These are phyloP conservation scores for Leptoteleia sp. DNA, from an alignment of 1,140 invertebrate species.

Conservation along the genomic window DNA sequence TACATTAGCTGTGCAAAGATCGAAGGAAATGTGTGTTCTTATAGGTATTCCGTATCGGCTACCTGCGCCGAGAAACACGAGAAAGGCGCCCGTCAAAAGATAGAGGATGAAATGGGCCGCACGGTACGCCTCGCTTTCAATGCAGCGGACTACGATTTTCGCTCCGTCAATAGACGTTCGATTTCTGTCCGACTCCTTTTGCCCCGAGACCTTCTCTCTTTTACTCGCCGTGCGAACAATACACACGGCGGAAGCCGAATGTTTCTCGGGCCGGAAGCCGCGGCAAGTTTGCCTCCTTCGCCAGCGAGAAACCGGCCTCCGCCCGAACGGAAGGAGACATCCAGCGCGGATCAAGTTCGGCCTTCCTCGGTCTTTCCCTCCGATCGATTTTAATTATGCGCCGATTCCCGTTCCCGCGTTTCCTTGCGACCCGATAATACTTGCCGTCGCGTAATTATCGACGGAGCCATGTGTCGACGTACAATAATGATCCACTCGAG, in stretches of 20 bases:
- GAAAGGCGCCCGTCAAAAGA: slow-evolving; percentile 47
- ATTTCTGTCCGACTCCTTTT: slow-evolving; percentile 65
- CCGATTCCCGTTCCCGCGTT: too few species aligned
- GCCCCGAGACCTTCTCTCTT: slow-evolving; percentile 45
- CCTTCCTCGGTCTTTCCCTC: slow-evolving; percentile 28
- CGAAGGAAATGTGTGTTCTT: slow-evolving; percentile 21
- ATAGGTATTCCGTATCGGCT: slow-evolving; percentile 6
- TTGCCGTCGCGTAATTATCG: too few species aligned
- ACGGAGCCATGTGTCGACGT: too few species aligned
- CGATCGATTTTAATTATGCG: slow-evolving; percentile 71
- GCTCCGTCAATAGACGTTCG: slow-evolving; percentile 71
- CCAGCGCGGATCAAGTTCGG: slow-evolving; percentile 16
- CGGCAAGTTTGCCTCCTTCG: slow-evolving; percentile 50
- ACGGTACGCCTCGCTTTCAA: slow-evolving; percentile 23
- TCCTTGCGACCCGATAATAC: too few species aligned
- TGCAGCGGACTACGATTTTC: slow-evolving; percentile 65
- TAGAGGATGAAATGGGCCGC: slow-evolving; percentile 31
- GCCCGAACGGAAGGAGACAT: slow-evolving; percentile 32
- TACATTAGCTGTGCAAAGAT: slow-evolving; percentile 30
- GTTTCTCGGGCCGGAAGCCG: slow-evolving; percentile 60
- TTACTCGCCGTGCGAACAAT: slow-evolving; percentile 66
- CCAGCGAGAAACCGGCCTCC: slow-evolving; percentile 38
- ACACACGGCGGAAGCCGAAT: slow-evolving; percentile 70
- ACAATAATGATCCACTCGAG: too few species aligned
- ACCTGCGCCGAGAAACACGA: slow-evolving; percentile 59